These are phyloP conservation scores for Porphyrio hochstetteri DNA, from an alignment of 2,113 vertebrate genomes.

Conservation along the genomic window DNA sequence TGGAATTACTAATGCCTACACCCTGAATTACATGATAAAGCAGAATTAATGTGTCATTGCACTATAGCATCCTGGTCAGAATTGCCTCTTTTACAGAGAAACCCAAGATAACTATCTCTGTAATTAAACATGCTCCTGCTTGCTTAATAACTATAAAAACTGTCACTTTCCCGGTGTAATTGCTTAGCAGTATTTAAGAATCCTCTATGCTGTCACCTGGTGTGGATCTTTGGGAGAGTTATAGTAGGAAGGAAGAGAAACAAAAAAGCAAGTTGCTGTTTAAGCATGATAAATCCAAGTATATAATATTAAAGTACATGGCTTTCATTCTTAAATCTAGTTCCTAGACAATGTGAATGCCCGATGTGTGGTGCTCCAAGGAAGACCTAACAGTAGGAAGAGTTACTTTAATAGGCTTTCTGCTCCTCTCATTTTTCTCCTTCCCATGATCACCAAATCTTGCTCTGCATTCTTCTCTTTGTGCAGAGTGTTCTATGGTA, in stretches of 20 bases:
- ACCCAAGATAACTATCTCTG: neutral
- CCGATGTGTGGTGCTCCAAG: neutral
- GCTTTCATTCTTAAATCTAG: neutral
- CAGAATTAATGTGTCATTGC: neutral
- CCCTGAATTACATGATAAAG: neutral
- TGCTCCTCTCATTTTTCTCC: neutral
- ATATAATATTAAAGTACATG: neutral
- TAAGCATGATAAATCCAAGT: neutral
- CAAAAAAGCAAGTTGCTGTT: neutral
- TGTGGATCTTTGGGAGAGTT: neutral
- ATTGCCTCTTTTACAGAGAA: neutral
- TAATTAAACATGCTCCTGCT: conserved; percentile 8
- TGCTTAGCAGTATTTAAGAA: neutral
- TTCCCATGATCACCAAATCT: neutral
- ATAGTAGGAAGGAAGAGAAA: neutral
- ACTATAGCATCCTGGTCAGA: neutral
- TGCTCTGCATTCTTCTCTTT: neutral
- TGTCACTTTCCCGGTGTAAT: neutral
- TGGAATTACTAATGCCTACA: neutral
- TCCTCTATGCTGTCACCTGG: neutral
- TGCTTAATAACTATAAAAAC: conserved; percentile 19
- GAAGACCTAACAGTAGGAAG: neutral
- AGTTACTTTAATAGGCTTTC: neutral
- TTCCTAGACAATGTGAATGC: neutral
- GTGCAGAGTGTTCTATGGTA: rapidly evolving